Percentiles rank a stretch among this genome's conserved stretches.
Evolutionary conservation across 2,797 vertebrate species (phyloP).

Genomic region (Macrochelys suwanniensis): DNA sequence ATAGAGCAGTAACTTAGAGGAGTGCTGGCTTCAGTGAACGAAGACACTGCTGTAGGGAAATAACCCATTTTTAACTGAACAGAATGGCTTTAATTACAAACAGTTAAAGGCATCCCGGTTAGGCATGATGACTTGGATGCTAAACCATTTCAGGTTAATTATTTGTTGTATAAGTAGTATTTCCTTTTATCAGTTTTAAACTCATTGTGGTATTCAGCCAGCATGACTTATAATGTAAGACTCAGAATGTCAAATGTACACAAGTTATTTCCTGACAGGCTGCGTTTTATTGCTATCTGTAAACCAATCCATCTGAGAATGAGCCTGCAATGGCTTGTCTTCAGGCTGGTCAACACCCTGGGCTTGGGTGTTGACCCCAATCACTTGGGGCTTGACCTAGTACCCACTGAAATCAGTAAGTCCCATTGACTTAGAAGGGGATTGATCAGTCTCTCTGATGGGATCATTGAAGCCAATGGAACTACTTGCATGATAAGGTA

Average conservation of each 20-base stretch:
- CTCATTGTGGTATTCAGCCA: too few species aligned
- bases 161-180: not conserved
- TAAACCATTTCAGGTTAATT: too few species aligned
- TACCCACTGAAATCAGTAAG: not conserved
- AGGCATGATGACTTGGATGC: too few species aligned
- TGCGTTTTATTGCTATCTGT: not conserved
- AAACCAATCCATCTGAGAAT: not conserved
- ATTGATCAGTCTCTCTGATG: not conserved
- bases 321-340: slow-evolving; percentile 10
- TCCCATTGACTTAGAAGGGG: not conserved
- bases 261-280: not conserved
- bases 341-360: slow-evolving; percentile 14
- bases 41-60: too few species aligned
- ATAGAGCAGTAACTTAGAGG: too few species aligned
- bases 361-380: too few species aligned
- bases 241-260: not conserved
- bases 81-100: too few species aligned
- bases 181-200: not conserved
- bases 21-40: too few species aligned
- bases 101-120: too few species aligned
- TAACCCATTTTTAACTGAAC: too few species aligned
- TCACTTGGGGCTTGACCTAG: not conserved
- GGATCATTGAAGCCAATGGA: not conserved
- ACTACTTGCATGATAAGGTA: not conserved
- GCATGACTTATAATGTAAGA: not conserved